Evolutionary conservation across 2,888 invertebrate species (phyloP), one percentile per base, ranked within the genome.

Genomic region (Ametastegia equiseti): DNA sequence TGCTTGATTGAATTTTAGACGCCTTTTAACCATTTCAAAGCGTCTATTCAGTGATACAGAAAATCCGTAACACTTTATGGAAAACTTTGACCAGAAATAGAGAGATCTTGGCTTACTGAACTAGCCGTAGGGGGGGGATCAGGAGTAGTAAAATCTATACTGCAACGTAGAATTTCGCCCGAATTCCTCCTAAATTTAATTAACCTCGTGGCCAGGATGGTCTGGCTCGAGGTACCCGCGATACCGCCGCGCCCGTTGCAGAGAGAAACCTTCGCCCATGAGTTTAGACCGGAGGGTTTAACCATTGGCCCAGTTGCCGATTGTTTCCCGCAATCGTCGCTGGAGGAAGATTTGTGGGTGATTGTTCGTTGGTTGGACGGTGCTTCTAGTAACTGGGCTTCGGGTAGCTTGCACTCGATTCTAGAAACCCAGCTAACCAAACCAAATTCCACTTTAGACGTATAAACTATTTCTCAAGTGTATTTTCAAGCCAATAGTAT

Each of bases 321-420:
- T 78, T 78, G 78, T 78, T 78, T 78, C 60, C 78, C 57, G 78
- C 78, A 78, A 78, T 78, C 78, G 78, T 78, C 78, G 60, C 60
- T 15, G 36, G 63, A 57, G 78, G 78, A 78, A 78, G 78, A 78
- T 78, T 78, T 78, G 78, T 78, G 78, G 78, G 63, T 63, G 78
- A 75, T 75, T 75, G 75, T 75, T 50, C 75, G 75, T 33, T 30
- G 75, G 54, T 54, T 36, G 50, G 45, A 54, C n/a, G 33, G 45
- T 23, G 33, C 30, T 42, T 45, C 47, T 30, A 73, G 73, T 30
- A 19, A 45, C 69, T 69, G 69, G 69, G 33, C 33, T 7, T 7
- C 7, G n/a, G 63, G 33, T 6, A 11, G 54, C 30, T 13, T 30
- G 47, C 45, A 67, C 67, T 67, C 67, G 36, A n/a, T 71, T n/a